Base-by-base conservation (phyloP, 1,140 invertebrate species). In the Pararge aegeria region DNA sequence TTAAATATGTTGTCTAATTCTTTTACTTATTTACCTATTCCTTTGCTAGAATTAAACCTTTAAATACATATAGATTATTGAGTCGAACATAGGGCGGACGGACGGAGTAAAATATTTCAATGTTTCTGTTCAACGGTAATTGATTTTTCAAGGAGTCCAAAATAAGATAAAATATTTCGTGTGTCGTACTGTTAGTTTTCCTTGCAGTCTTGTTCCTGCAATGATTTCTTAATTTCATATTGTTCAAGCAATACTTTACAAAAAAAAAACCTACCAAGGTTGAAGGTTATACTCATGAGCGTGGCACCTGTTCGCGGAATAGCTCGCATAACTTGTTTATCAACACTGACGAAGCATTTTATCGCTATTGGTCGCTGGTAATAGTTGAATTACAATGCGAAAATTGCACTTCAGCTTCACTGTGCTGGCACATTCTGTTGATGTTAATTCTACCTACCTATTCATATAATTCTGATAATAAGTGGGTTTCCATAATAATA, bases 251-350 rank as follows among this genome's bases (percentile, higher is more conserved):
- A 38, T 13, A 2, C 10, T 38, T 5, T 42, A 42, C 30, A 34
- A 34, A 34, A 34, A 34, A 10, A 10, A n/a, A 3, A 34, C 7
- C 5, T 42, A 5, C 5, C 38, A 42, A 29, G 13, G 48, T 30
- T 51, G 56, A 44, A 52, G 38, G 56, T 40, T 20, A 34, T 38
- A 21, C 12, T 27, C 48, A 24, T 27, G 13, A 16, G 38, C 12
- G 18, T 42, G 18, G 5, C 34, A 42, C 10, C 37, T 20, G 38
- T 16, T 30, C 38, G 13, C 38, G 38, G 38, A 42, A 52, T 61
- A 62, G 64, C 63, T 78, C 72, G 70, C 72, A 75, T 70, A 72
- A 84, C 70, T 76, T 55, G 71, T 73, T 72, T 62, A 59, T 57
- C 56, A 63, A 57, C 40, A 60, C 55, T 34, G 30, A 34, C 30